Evolutionary conservation across 2,113 vertebrate species (phyloP).

Genomic region (Tautogolabrus adspersus): DNA sequence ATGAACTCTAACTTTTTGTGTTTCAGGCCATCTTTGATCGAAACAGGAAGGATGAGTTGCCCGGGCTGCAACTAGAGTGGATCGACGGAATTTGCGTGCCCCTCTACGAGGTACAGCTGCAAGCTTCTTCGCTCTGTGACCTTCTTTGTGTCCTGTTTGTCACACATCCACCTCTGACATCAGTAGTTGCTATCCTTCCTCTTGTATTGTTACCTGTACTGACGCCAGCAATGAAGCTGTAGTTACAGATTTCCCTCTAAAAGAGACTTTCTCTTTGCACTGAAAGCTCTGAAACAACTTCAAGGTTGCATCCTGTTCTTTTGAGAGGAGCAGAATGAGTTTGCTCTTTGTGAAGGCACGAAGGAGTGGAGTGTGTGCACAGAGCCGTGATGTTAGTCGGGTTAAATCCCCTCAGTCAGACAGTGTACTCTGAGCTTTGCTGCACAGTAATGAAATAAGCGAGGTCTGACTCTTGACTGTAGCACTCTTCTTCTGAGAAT

Average conservation of each 20-base stretch:
- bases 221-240: conserved; percentile 57
- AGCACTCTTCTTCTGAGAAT: not conserved
- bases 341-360: conserved; percentile 32
- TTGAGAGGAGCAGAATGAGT: conserved; percentile 39
- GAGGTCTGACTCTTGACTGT: conserved; percentile 13
- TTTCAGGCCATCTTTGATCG: conserved; percentile 98
- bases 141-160: conserved; percentile 22
- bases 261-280: conserved; percentile 15
- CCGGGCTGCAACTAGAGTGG: conserved; percentile 96
- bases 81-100: conserved; percentile 97
- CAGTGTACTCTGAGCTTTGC: conserved; percentile 36
- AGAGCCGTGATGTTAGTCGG: conserved; percentile 44
- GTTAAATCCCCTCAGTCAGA: conserved; percentile 43
- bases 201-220: conserved; percentile 45
- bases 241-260: conserved; percentile 27
- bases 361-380: conserved; percentile 24
- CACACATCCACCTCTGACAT: conserved; percentile 53
- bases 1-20: conserved; percentile 40
- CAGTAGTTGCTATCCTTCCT: conserved; percentile 49
- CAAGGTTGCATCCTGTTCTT: conserved; percentile 69
- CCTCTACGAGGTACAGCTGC: conserved; percentile 87
- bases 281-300: conserved; percentile 54
- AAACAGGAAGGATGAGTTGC: conserved; percentile 98
- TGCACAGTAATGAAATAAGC: conserved; percentile 31
- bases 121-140: conserved; percentile 1